These are phyloP conservation scores for Polypedilum vanderplanki DNA, from an alignment of 1,140 invertebrate genomes.

Conservation along the genomic window DNA sequence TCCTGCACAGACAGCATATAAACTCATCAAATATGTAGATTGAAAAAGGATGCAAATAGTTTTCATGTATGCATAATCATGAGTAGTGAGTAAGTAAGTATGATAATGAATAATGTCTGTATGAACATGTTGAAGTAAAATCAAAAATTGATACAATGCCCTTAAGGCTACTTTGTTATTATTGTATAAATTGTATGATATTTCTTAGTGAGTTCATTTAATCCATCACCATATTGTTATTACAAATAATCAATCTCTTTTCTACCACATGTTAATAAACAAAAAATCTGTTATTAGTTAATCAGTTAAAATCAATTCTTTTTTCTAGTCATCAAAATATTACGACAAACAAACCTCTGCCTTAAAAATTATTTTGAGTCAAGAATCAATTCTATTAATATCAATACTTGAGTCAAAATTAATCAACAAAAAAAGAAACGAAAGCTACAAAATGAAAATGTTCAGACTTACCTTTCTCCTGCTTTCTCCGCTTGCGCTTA, in stretches of 20 bases:
- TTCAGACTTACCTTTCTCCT: conserved; percentile 79
- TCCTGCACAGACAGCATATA: not conserved
- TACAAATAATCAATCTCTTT: too few relatives aligned
- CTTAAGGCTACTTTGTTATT: not conserved
- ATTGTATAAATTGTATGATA: too few relatives aligned
- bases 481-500: conserved; percentile 90
- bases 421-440: not conserved
- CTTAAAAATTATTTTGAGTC: too few relatives aligned
- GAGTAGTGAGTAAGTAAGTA: not conserved
- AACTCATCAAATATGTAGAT: conserved; percentile 14
- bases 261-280: too few relatives aligned
- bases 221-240: too few relatives aligned
- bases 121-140: not conserved
- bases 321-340: too few relatives aligned
- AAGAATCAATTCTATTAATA: too few relatives aligned
- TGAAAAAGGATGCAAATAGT: conserved; percentile 15
- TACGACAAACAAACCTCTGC: too few relatives aligned
- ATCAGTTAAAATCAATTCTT: too few relatives aligned
- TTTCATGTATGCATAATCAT: not conserved
- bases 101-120: not conserved
- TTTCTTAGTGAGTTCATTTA: too few relatives aligned
- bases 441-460: not conserved
- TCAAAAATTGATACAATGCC: not conserved
- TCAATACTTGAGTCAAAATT: too few relatives aligned
- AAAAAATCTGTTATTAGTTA: too few relatives aligned